Percentiles rank a stretch among this genome's conserved stretches.
Evolutionary conservation across 1,140 invertebrate species (phyloP).

Genomic region (Scylla paramamosain): DNA sequence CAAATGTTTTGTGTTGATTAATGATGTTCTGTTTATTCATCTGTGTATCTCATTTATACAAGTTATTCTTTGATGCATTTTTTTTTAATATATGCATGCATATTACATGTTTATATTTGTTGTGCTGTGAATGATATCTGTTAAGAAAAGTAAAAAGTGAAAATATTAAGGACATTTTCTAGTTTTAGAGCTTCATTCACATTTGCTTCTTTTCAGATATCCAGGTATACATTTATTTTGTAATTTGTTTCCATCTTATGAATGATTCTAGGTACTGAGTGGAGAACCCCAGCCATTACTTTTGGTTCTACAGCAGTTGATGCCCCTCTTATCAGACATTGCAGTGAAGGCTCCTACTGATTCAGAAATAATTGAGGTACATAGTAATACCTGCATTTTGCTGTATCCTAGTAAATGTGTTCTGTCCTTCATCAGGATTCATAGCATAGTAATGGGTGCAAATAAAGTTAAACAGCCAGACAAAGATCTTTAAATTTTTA

Average conservation of each 20-base stretch:
- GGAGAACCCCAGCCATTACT: conserved; percentile 67
- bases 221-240: too few relatives aligned
- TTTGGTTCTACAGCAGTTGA: conserved; percentile 66
- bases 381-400: background rate
- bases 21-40: too few relatives aligned
- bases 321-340: conserved; percentile 69
- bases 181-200: too few relatives aligned
- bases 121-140: background rate
- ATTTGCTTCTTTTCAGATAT: background rate
- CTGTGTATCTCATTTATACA: background rate
- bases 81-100: background rate
- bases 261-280: conserved; percentile 54
- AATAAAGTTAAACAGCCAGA: too few relatives aligned
- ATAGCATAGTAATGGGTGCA: too few relatives aligned
- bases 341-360: conserved; percentile 62
- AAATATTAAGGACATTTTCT: too few relatives aligned
- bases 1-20: too few relatives aligned
- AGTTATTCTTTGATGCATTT: background rate
- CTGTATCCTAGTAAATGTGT: too few relatives aligned
- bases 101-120: background rate
- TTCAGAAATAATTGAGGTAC: conserved; percentile 68
- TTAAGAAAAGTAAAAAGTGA: too few relatives aligned
- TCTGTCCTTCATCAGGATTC: too few relatives aligned
- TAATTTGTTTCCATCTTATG: too few relatives aligned
- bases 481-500: too few relatives aligned